phyloP scores from a whole-genome alignment of 2,888 invertebrate genomes.

The Nemoura dubitans region DNA sequence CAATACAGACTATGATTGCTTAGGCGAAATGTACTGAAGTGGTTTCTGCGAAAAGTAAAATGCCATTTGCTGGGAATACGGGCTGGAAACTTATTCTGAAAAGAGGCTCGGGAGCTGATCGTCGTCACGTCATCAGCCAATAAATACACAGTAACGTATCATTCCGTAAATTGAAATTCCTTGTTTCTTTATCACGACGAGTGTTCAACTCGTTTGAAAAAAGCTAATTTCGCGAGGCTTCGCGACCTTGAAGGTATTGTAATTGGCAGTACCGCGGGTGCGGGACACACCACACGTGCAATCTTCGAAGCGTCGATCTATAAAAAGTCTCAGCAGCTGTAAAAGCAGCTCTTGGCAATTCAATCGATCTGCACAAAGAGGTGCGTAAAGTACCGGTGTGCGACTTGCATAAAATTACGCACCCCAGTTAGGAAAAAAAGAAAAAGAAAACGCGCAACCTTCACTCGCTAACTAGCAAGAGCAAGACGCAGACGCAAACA shows the following conservation, averaged over 20 bases:
- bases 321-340: neutral
- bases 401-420: neutral
- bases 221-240: neutral
- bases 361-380: neutral
- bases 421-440: neutral
- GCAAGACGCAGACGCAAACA: neutral
- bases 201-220: neutral
- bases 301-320: neutral
- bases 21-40: neutral
- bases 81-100: neutral
- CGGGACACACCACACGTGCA: neutral
- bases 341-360: too few relatives aligned
- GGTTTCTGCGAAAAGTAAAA: neutral
- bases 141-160: neutral
- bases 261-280: neutral
- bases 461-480: neutral
- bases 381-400: neutral
- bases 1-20: neutral
- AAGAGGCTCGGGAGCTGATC: neutral
- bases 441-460: neutral
- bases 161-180: neutral
- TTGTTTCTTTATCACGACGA: neutral
- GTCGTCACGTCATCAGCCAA: neutral
- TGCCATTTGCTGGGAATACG: neutral
- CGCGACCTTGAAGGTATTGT: neutral